phyloP scores from a whole-genome alignment of 1,140 invertebrate genomes.

The Globodera ellingtonae region DNA sequence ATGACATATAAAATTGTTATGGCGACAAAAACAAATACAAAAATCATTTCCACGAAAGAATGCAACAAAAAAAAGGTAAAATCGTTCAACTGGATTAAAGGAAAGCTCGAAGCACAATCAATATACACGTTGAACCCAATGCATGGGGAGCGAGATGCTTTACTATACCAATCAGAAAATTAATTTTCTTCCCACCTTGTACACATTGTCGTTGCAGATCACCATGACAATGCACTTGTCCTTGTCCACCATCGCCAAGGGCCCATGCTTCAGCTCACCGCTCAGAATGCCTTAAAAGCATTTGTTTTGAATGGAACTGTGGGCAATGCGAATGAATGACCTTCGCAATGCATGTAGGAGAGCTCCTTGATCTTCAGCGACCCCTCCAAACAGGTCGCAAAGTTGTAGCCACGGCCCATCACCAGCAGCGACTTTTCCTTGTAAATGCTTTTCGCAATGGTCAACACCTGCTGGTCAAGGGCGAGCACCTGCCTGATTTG shows the following conservation, averaged over 20 bases:
- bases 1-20: too few species aligned
- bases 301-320: background rate
- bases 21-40: too few species aligned
- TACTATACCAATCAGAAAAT: too few species aligned
- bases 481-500: slow-evolving; percentile 76
- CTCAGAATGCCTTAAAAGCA: too few species aligned
- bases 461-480: slow-evolving; percentile 81
- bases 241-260: slow-evolving; percentile 92
- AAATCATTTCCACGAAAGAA: too few species aligned
- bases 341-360: slow-evolving; percentile 99
- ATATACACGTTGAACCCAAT: too few species aligned
- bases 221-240: slow-evolving; percentile 99
- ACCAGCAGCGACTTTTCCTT: slow-evolving; percentile 91
- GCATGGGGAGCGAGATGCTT: too few species aligned
- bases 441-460: slow-evolving; percentile 87
- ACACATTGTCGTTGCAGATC: slow-evolving; percentile 92
- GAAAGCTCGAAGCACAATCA: too few species aligned
- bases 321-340: slow-evolving; percentile 63
- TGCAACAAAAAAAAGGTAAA: too few species aligned
- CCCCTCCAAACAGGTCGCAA: slow-evolving; percentile 96
- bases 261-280: slow-evolving; percentile 92
- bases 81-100: too few species aligned
- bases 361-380: slow-evolving; percentile 86
- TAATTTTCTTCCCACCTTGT: slow-evolving; percentile 70
- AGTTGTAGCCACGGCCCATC: slow-evolving; percentile 98